A percentile compares a stretch with the other conserved stretches of the same genome.
These are phyloP conservation scores for Scylla paramamosain DNA, from an alignment of 1,140 invertebrate genomes.

Conservation along the genomic window DNA sequence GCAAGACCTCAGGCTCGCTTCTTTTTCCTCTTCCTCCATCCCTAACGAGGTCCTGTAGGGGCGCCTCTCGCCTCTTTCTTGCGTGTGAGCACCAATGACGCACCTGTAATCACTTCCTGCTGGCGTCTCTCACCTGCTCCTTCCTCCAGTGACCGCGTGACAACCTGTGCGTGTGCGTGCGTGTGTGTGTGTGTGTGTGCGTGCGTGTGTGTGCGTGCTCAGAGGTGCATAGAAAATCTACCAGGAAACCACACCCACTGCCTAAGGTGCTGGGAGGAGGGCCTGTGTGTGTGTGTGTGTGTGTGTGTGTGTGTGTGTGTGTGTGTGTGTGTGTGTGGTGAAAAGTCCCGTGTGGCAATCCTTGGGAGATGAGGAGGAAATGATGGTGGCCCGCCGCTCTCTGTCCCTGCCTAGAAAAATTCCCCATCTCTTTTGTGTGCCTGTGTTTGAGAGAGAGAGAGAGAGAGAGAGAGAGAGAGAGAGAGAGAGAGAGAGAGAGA, in stretches of 20 bases:
- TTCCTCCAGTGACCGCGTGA: too few relatives aligned
- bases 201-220: too few relatives aligned
- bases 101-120: too few relatives aligned
- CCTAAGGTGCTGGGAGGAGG: background rate
- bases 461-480: background rate
- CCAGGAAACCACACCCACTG: too few relatives aligned
- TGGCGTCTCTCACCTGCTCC: too few relatives aligned
- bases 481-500: background rate
- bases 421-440: background rate
- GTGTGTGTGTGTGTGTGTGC: too few relatives aligned
- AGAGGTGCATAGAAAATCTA: background rate
- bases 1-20: too few relatives aligned
- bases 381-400: background rate
- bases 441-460: background rate
- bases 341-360: background rate
- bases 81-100: too few relatives aligned
- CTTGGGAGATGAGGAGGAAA: constrained; percentile 4
- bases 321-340: background rate
- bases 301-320: background rate
- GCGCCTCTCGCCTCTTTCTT: too few relatives aligned
- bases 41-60: too few relatives aligned
- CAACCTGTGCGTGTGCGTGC: too few relatives aligned
- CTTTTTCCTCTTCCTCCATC: too few relatives aligned
- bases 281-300: background rate
- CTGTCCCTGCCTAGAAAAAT: background rate